Percentiles rank a stretch among this genome's conserved stretches.
Conservation (phyloP, 2,888 invertebrate genomes). For the Tetropium fuscum region DNA sequence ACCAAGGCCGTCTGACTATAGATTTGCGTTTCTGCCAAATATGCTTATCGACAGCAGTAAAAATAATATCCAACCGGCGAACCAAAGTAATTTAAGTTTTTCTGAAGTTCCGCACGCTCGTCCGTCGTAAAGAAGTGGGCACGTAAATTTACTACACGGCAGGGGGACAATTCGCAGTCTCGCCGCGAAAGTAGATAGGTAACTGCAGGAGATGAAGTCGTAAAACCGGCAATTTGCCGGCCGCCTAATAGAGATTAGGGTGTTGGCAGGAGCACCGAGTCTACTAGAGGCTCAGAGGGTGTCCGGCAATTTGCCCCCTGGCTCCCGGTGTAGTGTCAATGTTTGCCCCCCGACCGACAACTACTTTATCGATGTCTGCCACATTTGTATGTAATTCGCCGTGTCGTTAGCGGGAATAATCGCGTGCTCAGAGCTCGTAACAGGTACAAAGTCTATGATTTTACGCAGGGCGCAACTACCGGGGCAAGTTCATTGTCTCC, state of each 20-base stretch:
- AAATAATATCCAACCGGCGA: neutral
- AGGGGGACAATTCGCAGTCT: conserved; percentile 24
- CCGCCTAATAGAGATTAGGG: conserved; percentile 58
- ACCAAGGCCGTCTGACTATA: too few species aligned
- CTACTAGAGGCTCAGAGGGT: conserved; percentile 42
- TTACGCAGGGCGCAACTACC: too few species aligned
- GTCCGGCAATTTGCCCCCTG: conserved; percentile 30
- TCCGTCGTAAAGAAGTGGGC: conserved; percentile 19
- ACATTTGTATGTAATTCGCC: conserved; percentile 6
- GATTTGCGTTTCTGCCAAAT: too few species aligned
- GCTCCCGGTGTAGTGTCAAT: conserved; percentile 22
- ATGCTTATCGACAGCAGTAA: neutral
- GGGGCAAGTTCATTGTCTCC: too few species aligned
- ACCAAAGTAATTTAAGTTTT: conserved; percentile 26
- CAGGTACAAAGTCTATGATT: too few species aligned
- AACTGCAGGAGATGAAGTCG: conserved; percentile 52
- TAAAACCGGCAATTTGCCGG: conserved; percentile 59
- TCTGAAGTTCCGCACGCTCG: conserved; percentile 10
- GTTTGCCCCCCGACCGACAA: conserved; percentile 1
- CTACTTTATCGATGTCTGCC: conserved; percentile 1
- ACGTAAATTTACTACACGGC: conserved; percentile 22
- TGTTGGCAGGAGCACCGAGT: conserved; percentile 44
- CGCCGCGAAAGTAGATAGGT: conserved; percentile 35
- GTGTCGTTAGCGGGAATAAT: neutral
- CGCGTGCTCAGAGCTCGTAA: too few species aligned